phyloP scores from a whole-genome alignment of 2,113 vertebrate genomes.

The Nymphicus hollandicus region DNA sequence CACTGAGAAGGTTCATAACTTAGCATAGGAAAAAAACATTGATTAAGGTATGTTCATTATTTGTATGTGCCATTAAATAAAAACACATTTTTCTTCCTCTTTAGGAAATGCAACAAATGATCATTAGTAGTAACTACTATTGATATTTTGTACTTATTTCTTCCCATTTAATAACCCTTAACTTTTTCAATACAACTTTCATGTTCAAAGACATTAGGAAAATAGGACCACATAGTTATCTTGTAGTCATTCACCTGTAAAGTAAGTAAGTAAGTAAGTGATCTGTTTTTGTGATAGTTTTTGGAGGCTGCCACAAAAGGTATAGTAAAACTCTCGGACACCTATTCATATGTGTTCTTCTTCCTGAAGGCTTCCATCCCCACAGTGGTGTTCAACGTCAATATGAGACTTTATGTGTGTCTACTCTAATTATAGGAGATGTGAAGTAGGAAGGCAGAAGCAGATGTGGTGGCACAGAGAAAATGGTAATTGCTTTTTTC shows the following conservation, averaged over 20 bases:
- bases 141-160: background rate
- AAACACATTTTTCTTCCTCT: background rate
- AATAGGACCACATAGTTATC: background rate
- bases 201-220: background rate
- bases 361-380: background rate
- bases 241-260: background rate
- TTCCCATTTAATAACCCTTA: background rate
- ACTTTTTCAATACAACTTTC: background rate
- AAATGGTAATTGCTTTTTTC: slow-evolving; percentile 2
- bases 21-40: background rate
- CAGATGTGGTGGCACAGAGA: background rate
- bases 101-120: background rate
- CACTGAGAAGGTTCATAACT: background rate
- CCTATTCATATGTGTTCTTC: background rate
- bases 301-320: background rate
- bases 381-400: background rate
- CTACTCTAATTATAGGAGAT: background rate
- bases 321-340: background rate
- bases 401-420: background rate
- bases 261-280: background rate
- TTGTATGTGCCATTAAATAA: background rate
- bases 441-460: background rate
- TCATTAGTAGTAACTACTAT: background rate
- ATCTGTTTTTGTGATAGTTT: background rate
- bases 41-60: background rate